These are phyloP conservation scores for Prochilodus magdalenae DNA, from an alignment of 2,113 vertebrate species.

Conservation along the genomic window DNA sequence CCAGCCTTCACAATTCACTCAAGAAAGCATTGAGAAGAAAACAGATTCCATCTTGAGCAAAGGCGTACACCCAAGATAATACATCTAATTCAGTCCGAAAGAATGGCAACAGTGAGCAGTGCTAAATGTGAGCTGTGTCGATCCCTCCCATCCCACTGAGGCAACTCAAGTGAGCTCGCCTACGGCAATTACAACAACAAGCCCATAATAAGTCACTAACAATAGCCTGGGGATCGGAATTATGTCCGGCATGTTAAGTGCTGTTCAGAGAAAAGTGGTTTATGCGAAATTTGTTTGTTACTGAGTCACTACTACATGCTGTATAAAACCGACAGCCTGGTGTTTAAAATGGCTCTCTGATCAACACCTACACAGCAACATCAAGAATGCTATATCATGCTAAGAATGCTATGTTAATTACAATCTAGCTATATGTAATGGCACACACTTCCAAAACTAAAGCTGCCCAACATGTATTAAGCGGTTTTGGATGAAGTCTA, in stretches of 20 bases:
- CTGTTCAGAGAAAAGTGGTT: conserved; percentile 21
- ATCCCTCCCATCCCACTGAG: not conserved
- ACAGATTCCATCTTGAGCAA: not conserved
- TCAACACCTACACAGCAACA: no score
- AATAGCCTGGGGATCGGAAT: conserved; percentile 28
- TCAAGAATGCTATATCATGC: no score
- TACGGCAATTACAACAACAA: conserved; percentile 1
- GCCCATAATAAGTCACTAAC: conserved; percentile 14
- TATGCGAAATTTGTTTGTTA: conserved; percentile 15
- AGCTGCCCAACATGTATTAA: no score
- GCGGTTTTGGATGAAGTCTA: no score
- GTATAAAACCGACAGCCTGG: no score
- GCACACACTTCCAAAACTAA: no score
- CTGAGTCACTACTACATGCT: not conserved
- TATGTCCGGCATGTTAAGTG: conserved; percentile 4
- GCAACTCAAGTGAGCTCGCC: not conserved
- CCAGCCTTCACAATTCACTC: not conserved
- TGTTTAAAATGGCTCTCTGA: no score
- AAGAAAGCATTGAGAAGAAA: not conserved
- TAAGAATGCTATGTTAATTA: no score
- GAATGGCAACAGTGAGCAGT: not conserved
- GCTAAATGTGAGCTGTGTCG: not conserved
- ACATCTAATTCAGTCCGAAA: not conserved
- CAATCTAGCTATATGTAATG: no score
- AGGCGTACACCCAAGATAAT: conserved; percentile 8